Evolutionary conservation across 2,888 invertebrate genomes (phyloP).

Genomic region (Plagiodera versicolora): DNA sequence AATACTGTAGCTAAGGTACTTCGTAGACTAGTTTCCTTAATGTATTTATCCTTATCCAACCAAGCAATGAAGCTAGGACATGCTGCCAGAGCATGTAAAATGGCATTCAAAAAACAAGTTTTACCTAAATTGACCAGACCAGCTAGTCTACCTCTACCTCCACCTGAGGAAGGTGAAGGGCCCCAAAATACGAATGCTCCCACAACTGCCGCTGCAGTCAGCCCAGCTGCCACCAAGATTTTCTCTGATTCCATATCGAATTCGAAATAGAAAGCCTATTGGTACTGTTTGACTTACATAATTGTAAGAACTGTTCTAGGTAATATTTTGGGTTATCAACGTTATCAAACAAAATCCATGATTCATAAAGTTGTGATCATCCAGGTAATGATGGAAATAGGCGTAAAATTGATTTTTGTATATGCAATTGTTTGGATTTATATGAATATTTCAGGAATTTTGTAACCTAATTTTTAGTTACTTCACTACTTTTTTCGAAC

Average conservation of each 20-base stretch:
- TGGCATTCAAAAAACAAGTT: constrained; percentile 90
- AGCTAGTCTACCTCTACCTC: constrained; percentile 69
- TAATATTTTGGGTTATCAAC: too few relatives aligned
- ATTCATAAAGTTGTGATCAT: too few relatives aligned
- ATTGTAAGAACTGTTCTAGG: too few relatives aligned
- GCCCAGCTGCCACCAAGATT: constrained; percentile 76
- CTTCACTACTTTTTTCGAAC: too few relatives aligned
- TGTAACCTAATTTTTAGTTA: too few relatives aligned
- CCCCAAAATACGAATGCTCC: constrained; percentile 86
- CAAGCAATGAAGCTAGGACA: constrained; percentile 83
- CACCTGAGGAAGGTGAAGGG: constrained; percentile 63
- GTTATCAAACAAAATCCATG: too few relatives aligned
- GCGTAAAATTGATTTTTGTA: too few relatives aligned
- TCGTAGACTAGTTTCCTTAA: constrained; percentile 71
- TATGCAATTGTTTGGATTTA: too few relatives aligned
- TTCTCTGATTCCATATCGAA: constrained; percentile 71
- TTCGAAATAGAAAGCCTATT: not conserved
- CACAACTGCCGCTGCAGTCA: constrained; percentile 79
- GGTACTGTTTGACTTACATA: too few relatives aligned
- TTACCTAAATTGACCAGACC: constrained; percentile 90
- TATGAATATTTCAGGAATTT: too few relatives aligned
- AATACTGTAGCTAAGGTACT: constrained; percentile 74
- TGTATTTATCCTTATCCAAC: constrained; percentile 69
- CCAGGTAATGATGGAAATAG: too few relatives aligned
- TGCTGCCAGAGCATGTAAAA: constrained; percentile 87